A percentile compares a stretch with the other conserved stretches of the same genome.
Conservation (phyloP, 2,888 invertebrate genomes). For the Sarcophaga subvicina region DNA sequence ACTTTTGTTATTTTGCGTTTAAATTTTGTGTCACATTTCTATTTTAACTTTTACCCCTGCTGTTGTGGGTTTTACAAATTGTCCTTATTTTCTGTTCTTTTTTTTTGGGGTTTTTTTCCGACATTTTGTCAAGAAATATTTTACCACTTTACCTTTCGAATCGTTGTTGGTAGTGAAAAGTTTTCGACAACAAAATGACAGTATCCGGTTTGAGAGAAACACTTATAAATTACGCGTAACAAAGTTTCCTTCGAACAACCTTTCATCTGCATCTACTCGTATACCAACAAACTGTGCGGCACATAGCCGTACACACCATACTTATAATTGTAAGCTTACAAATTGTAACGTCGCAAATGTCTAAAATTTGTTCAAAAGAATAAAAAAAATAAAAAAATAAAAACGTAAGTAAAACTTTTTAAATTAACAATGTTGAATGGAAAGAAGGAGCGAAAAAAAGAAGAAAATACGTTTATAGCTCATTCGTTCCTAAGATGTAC, state of each 20-base stretch:
- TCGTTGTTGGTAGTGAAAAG: conserved; percentile 24
- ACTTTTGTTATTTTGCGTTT: not conserved
- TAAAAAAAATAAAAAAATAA: not conserved
- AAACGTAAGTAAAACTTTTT: conserved; percentile 26
- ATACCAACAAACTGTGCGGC: not conserved
- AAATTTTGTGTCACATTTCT: not conserved
- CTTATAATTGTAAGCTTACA: not conserved
- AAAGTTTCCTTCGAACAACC: conserved; percentile 39
- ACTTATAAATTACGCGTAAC: conserved; percentile 51
- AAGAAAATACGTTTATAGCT: not conserved
- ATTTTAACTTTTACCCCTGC: not conserved
- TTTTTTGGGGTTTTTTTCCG: not conserved
- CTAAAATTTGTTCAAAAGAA: not conserved
- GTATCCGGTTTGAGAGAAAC: conserved; percentile 58
- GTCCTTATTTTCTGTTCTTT: not conserved
- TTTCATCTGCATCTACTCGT: conserved; percentile 15
- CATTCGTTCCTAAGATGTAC: not conserved
- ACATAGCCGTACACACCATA: not conserved
- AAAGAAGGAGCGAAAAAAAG: conserved; percentile 1
- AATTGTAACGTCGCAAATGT: not conserved
- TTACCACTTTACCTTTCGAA: conserved; percentile 9
- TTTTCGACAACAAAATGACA: conserved; percentile 64
- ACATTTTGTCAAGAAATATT: conserved; percentile 16
- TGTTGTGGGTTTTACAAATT: conserved; percentile 17
- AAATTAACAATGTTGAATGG: conserved; percentile 27